Evolutionary conservation across 2,113 vertebrate genomes (phyloP), one percentile per base, ranked within the genome.

Genomic region (Pteruthius melanotis): DNA sequence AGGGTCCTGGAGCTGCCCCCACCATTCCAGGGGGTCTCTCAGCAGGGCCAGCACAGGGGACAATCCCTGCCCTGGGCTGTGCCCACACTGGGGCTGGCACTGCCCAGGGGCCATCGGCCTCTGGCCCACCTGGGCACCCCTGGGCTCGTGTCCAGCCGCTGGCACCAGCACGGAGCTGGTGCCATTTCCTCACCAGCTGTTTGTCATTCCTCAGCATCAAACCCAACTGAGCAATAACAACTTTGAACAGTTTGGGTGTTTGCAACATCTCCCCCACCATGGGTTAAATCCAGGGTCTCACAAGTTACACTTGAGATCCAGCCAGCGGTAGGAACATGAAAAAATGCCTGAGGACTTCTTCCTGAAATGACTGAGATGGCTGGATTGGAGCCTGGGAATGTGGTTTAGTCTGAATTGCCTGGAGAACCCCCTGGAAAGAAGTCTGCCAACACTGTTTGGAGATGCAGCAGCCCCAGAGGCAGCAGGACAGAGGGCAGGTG

Each of bases 131-230:
- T 26, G 37, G 37, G 65, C 53, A 49, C 23, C 1, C 27, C 37
- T 53, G 82, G 37, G 63, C 39, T 35, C 7, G 0, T 14, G 35
- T 15, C 49, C 75, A 71, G 57, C 20, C 0, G 0, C 45, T 78
- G 64, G 1, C 74, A 45, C 63, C 56, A 64, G 5, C 26, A 22
- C 0, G 0, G 61, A 86, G n/a, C 16, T 1, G 1, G 23, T 30
- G 49, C 66, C 0, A 0, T 4, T 60, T 63, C 50, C 84, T 30
- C 64, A 31, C 39, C 20, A 39, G 61, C 60, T 8, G 7, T 61
- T 35, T 11, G 8, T 31, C 53, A 17, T 7, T 15, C 40, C 65
- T 26, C 4, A 5, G 1, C 17, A 45, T 2, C 4, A 1, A 49
- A 45, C 2, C 31, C 33, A 77, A 20, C 10, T 1, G 9, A 89